Evolutionary conservation across 2,113 vertebrate species (phyloP), one percentile per base, ranked within the genome.

Genomic region (Carollia perspicillata): DNA sequence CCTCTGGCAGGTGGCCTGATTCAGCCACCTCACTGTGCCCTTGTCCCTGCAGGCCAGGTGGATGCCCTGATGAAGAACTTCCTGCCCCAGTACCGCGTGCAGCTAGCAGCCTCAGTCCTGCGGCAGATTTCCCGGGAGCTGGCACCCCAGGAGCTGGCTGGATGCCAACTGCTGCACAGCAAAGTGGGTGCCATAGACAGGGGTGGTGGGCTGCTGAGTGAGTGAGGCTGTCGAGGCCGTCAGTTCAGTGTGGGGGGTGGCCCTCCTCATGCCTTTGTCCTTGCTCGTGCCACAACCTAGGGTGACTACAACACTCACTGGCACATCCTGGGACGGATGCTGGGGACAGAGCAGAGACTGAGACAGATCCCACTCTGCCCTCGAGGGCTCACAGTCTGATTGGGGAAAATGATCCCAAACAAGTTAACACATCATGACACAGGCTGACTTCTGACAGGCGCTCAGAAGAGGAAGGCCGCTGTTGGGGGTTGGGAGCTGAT

Each of bases 71-170:
- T 97, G 81, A 87, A 74, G 72, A 55, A 44, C 47, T 98, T 98
- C n/a, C 35, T 97, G 77, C 97, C 98, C 2, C 49, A 74, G n/a
- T 98, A 97, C 93, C 96, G 84, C 0, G 18, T 17, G 12, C 98
- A 98, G 90, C 96, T 98, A 53, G 97, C 96, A 0, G 78, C 89
- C 0, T 85, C 96, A 0, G 35, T 97, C 30, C 95, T 98, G 90
- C 28, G 12, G 55, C 83, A 92, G 10, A 42, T 98, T 53, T 90
- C 95, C 10, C 30, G 1, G 0, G 97, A 98, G 65, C 81, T 97
- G 65, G 89, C 14, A 1, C 95, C 97, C 22, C 95, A 30, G 12
- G 96, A 97, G 16, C 72, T 66, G 0, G 47, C 74, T 0, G 18
- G 60, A 9, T 40, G 63, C 28, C 97, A 98, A 53, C 94, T 98